These are phyloP conservation scores for Pangasius macronema DNA, from an alignment of 2,797 vertebrate genomes.

Conservation along the genomic window DNA sequence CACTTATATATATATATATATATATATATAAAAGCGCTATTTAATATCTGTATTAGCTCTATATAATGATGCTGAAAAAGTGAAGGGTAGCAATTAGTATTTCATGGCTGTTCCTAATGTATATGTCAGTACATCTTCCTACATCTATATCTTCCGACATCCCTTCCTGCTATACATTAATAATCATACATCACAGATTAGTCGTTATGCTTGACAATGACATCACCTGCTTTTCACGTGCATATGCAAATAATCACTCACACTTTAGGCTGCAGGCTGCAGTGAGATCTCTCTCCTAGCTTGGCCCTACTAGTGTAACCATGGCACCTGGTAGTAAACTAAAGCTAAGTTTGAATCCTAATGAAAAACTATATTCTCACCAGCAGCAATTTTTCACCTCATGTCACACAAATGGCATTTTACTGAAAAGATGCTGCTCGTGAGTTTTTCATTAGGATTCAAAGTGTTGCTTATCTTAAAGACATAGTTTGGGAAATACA, in stretches of 20 bases:
- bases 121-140: not conserved
- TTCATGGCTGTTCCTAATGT: not conserved
- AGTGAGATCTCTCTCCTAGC: not conserved
- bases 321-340: not conserved
- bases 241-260: not conserved
- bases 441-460: not conserved
- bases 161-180: not conserved
- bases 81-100: not conserved
- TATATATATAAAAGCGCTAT: not conserved
- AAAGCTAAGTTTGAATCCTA: not conserved
- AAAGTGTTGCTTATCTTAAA: not conserved
- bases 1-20: too few species aligned
- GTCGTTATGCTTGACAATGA: not conserved
- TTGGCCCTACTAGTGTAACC: not conserved
- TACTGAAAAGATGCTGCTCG: not conserved
- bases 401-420: too few species aligned
- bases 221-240: not conserved
- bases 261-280: not conserved
- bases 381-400: too few species aligned
- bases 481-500: not conserved
- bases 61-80: not conserved
- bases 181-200: conserved; percentile 11
- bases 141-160: not conserved
- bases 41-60: not conserved
- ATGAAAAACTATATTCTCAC: too few species aligned